Conservation (phyloP, 2,797 vertebrate genomes). For the Hydrophis major region DNA sequence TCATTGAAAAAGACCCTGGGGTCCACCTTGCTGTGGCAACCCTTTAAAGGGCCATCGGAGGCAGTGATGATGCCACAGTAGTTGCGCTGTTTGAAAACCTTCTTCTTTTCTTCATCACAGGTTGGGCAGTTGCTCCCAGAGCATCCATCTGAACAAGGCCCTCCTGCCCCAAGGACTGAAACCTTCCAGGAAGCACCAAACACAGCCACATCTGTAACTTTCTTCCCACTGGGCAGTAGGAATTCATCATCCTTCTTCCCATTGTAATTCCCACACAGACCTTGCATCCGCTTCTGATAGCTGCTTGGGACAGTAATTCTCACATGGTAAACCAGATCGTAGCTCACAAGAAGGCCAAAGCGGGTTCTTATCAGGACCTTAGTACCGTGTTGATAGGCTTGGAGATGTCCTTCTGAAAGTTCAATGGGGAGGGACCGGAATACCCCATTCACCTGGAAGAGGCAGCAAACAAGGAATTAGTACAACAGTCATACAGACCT, state of each 20-base stretch:
- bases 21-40: conserved; percentile 58
- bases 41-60: conserved; percentile 47
- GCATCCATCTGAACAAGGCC: conserved; percentile 51
- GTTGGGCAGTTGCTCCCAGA: not conserved
- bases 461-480: no score
- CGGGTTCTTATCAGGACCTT: conserved; percentile 52
- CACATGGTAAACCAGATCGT: conserved; percentile 57
- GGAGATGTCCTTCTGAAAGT: conserved; percentile 51
- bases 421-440: conserved; percentile 53
- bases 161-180: not conserved
- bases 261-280: conserved; percentile 69
- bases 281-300: conserved; percentile 57
- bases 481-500: not conserved
- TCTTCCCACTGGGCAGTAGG: conserved; percentile 41
- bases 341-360: conserved; percentile 65
- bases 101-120: not conserved
- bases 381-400: conserved; percentile 43
- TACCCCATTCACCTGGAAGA: conserved; percentile 59
- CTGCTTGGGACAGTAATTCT: conserved; percentile 61
- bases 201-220: conserved; percentile 1
- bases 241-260: conserved; percentile 57
- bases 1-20: conserved; percentile 47
- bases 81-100: conserved; percentile 39
- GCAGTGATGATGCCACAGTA: conserved; percentile 65
- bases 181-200: conserved; percentile 68